A percentile compares a stretch with the other conserved stretches of the same genome.
phyloP scores from a whole-genome alignment of 2,888 invertebrate species.

The Merodon equestris region DNA sequence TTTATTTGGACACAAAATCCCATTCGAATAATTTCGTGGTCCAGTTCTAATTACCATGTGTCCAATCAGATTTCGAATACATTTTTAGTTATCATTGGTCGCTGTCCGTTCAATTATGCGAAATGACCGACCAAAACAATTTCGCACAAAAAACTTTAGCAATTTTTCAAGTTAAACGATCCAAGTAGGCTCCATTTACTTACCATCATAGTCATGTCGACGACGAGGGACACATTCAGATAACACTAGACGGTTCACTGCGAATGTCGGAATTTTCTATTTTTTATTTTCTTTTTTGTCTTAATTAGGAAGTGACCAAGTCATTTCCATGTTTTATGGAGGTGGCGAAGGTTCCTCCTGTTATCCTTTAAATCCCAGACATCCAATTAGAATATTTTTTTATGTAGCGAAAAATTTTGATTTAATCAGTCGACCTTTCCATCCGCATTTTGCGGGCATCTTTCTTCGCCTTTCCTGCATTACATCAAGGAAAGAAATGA shows the following conservation, averaged over 20 bases:
- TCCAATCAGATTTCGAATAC: neutral
- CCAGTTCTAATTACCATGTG: conserved; percentile 30
- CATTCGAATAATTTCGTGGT: conserved; percentile 50
- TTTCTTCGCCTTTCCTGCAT: too few relatives aligned
- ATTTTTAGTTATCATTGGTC: too few relatives aligned
- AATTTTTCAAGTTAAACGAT: conserved; percentile 56
- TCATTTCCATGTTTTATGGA: conserved; percentile 27
- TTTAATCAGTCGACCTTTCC: conserved; percentile 29
- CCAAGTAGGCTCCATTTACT: conserved; percentile 33
- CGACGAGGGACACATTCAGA: conserved; percentile 29
- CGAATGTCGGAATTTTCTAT: too few relatives aligned
- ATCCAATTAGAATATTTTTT: conserved; percentile 56
- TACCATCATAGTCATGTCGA: conserved; percentile 36
- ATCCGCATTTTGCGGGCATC: too few relatives aligned
- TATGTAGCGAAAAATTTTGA: conserved; percentile 32
- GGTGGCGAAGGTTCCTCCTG: neutral
- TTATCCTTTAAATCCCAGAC: conserved; percentile 31
- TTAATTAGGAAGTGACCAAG: conserved; percentile 48
- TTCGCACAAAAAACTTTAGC: conserved; percentile 34
- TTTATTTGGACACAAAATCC: conserved; percentile 6
- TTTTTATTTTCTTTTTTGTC: conserved; percentile 7
- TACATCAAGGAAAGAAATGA: neutral
- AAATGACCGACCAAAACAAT: conserved; percentile 30
- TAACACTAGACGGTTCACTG: too few relatives aligned
- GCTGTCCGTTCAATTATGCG: conserved; percentile 8